These are phyloP conservation scores for Aphaenogaster rudis DNA, from an alignment of 1,140 invertebrate genomes.

Conservation along the genomic window DNA sequence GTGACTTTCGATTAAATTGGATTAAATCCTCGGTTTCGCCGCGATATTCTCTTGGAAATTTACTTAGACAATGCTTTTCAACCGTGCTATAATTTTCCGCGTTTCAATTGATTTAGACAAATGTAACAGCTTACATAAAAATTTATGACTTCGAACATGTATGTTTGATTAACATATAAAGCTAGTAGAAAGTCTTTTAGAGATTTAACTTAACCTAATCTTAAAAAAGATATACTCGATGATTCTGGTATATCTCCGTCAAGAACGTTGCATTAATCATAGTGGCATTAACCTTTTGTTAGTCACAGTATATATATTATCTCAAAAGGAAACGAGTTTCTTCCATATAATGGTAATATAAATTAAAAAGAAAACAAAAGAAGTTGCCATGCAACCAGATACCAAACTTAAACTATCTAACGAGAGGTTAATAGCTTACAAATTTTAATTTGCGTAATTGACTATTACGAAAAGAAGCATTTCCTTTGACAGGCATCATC, in stretches of 20 bases:
- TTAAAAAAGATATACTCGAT: background rate
- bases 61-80: background rate
- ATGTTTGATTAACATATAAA: background rate
- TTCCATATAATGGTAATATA: slow-evolving; percentile 18
- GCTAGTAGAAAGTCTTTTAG: background rate
- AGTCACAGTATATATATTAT: slow-evolving; percentile 2
- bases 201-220: slow-evolving; percentile 6
- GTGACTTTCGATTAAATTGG: slow-evolving; percentile 8
- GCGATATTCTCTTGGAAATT: slow-evolving; percentile 12
- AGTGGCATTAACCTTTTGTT: slow-evolving; percentile 30
- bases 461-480: slow-evolving; percentile 4
- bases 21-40: background rate
- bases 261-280: background rate
- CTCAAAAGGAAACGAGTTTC: background rate
- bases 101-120: background rate
- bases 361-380: slow-evolving; percentile 2
- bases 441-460: slow-evolving; percentile 18
- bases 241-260: background rate
- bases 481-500: background rate
- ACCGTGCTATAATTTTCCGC: background rate
- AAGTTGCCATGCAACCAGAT: background rate
- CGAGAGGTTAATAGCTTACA: slow-evolving; percentile 17
- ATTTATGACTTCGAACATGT: background rate
- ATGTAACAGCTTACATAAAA: slow-evolving; percentile 18
- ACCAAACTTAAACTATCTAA: slow-evolving; percentile 11